Evolutionary conservation across 53 echinoderm and acorn worm genomes (phyloP).

Genomic region (Paracentrotus lividus): DNA sequence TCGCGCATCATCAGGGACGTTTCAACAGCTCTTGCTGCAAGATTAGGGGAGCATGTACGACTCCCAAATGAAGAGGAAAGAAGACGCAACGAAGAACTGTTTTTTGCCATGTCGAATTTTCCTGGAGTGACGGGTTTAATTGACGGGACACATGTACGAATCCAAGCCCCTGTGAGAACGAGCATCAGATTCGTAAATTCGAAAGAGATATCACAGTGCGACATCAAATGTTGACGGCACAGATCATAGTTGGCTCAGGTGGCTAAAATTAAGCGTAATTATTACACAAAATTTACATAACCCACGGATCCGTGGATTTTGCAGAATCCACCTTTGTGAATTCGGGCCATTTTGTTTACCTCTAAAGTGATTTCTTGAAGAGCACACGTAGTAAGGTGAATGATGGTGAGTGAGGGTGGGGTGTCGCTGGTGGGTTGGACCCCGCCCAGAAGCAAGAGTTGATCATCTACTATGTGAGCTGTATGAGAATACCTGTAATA

Average conservation of each 20-base stretch:
- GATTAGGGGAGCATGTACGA: conserved; percentile 25
- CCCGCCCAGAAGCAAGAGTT: conserved; percentile 88
- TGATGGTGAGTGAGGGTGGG: conserved; percentile 71
- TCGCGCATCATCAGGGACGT: conserved; percentile 44
- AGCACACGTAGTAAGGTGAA: conserved; percentile 70
- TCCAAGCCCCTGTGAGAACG: conserved; percentile 17
- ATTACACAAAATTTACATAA: no score
- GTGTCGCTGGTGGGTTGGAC: conserved; percentile 72
- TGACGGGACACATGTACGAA: conserved; percentile 33
- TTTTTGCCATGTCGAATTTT: conserved; percentile 34
- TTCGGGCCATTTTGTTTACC: no score
- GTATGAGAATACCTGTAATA: conserved; percentile 97
- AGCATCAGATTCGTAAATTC: conserved; percentile 26
- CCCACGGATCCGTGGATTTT: no score
- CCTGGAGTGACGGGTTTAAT: no score
- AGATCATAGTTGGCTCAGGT: no score
- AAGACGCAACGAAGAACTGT: neutral
- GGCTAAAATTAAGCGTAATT: no score
- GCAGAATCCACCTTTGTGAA: no score
- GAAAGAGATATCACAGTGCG: conserved; percentile 56
- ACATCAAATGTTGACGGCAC: no score
- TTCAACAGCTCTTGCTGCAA: neutral
- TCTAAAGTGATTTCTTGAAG: conserved; percentile 68
- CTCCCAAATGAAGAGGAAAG: conserved; percentile 41
- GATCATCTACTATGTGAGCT: conserved; percentile 76